Base-by-base conservation (phyloP, 2,888 invertebrate species). In the Pristionchus mayeri region DNA sequence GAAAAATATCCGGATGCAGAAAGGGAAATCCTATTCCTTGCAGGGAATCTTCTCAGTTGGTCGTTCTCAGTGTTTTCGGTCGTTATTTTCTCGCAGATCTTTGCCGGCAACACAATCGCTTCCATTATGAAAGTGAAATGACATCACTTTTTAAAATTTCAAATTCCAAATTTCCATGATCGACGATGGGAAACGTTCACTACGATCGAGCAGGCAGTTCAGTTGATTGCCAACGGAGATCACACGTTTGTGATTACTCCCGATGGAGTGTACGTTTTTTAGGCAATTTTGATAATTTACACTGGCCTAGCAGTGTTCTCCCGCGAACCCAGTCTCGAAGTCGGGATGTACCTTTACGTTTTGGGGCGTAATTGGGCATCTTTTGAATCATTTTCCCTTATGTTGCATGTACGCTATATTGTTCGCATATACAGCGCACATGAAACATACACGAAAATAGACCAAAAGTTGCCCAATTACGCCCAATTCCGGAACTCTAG, bases 171-270 rank as follows among this genome's bases (percentile, higher is more conserved):
- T 24, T 76, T 76, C 18, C 13, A 76, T 44, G 24, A 76, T 27
- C 75, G 75, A 27, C 44, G 75, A 76, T 76, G 75, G 75, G 75
- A 76, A 27, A 76, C 75, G 18, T 76, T 76, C 75, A 48, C 44
- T 13, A 76, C 75, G 13, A 24, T 76, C n/a, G 75, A 76, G 27
- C 48, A 76, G 37, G 75, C 75, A 0, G 75, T 24, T 4, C 3
- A 4, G 4, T 30, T 76, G 48, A 76, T 76, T 48, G 75, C n/a
- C 24, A 48, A 16, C 24, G 75, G 75, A 4, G 75, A 76, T 13
- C 48, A 48, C 13, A 37, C 27, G 1, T 48, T 76, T 48, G 75
- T 76, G 13, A 76, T 48, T 7, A 48, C 44, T 76, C 6, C 0
- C n/a, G 75, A 76, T 76, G 48, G 48, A 48, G 16, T n/a, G 48